A percentile compares a stretch with the other conserved stretches of the same genome.
phyloP scores from a whole-genome alignment of 2,797 vertebrate species.

The Anas bahamensis region DNA sequence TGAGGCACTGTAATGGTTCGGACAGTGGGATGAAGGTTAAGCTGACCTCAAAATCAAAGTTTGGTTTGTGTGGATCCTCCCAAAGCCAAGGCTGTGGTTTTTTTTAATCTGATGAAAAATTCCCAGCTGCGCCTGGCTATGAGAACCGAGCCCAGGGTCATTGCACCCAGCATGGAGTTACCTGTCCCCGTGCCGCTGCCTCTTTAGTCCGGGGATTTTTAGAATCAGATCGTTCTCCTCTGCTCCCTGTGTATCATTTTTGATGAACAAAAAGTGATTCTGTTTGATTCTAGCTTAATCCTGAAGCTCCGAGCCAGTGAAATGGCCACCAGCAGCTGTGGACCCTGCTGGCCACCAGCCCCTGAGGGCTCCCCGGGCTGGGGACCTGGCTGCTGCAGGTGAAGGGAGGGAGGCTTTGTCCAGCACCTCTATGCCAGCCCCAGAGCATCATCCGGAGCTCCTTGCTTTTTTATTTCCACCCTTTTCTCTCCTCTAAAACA shows the following conservation, averaged over 20 bases:
- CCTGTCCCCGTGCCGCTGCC: neutral
- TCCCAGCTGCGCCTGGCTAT: neutral
- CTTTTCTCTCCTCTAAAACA: neutral
- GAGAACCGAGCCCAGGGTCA: neutral
- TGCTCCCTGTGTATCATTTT: neutral
- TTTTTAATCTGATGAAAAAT: neutral
- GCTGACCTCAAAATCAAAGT: neutral
- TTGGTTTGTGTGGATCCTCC: neutral
- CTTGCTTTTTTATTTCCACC: rapidly evolving
- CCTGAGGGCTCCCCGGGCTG: neutral
- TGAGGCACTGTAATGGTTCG: neutral
- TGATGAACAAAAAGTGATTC: neutral
- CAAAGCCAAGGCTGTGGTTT: neutral
- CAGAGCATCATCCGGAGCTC: neutral
- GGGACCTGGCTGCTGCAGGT: neutral
- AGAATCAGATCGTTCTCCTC: neutral
- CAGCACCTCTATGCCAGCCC: neutral
- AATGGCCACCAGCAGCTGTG: neutral
- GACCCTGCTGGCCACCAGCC: rapidly evolving
- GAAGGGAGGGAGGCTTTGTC: neutral
- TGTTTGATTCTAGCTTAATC: neutral
- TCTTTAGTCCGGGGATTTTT: neutral
- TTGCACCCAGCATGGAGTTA: rapidly evolving
- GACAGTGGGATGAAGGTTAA: neutral
- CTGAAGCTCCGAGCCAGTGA: neutral